Base-by-base conservation (phyloP, 2,888 invertebrate genomes). In the Patella caerulea region DNA sequence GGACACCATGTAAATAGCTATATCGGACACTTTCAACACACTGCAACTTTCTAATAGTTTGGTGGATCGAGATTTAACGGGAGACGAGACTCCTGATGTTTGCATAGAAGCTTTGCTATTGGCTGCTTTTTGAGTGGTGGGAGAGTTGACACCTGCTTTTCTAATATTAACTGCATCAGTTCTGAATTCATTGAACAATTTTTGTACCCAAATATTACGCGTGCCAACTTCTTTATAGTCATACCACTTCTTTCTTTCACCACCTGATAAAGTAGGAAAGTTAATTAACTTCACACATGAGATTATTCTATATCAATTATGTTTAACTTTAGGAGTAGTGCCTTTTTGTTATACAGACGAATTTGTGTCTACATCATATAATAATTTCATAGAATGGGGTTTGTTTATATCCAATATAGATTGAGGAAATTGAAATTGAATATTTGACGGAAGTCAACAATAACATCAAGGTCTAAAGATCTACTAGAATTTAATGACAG, bases 191-290 rank as follows among this genome's bases (percentile, higher is more conserved):
- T 94, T 94, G 74, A 97, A 93, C 0, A 97, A 95, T 90, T 97
- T 96, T 78, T 96, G 95, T 55, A 97, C 93, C 98, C 98, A 98
- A 83, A 96, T 94, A 52, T 90, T 89, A 9, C 90, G 82, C 94
- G 95, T 87, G 95, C 96, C 2, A 84, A 90, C 84, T 85, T 89
- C 89, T 91, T 94, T 94, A 88, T 95, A 95, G 81, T 95, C 95
- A 65, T 96, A 94, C 98, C 98, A 98, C 91, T 97, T 96, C 83
- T 95, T 94, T 79, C 98, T 93, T 91, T 96, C 96, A 55, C 96
- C 95, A 87, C 96, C 94, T 90, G 85, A 73, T 9, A 45, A 75
- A 54, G n/a, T 55, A 45, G 19, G 45, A 72, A 78, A 24, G 29
- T 9, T 14, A 17, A 71, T 17, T 45, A 71, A 24, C 11, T 24